Evolutionary conservation across 2,797 vertebrate genomes (phyloP).

Genomic region (Takifugu rubripes): DNA sequence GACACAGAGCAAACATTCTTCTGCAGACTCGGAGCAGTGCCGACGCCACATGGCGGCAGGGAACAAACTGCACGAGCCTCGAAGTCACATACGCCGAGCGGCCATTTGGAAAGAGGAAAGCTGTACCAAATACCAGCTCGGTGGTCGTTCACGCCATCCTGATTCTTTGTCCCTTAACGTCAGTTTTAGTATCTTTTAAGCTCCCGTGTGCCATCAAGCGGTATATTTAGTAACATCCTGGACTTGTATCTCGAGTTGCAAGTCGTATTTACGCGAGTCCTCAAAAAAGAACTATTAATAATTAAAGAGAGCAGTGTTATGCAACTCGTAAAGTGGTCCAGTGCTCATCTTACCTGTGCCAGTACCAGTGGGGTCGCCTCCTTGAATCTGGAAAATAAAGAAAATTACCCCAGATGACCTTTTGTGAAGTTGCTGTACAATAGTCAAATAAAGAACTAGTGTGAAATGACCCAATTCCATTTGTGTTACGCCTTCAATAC

Average conservation of each 20-base stretch:
- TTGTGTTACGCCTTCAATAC: constrained; percentile 3
- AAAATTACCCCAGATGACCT: constrained; percentile 1
- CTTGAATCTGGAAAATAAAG: constrained; percentile 85
- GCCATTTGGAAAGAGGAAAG: constrained; percentile 27
- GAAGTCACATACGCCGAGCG: constrained; percentile 22
- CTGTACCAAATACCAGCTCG: constrained; percentile 12
- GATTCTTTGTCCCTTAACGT: constrained; percentile 8
- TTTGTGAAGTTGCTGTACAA: too few relatives aligned
- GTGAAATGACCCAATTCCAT: not conserved
- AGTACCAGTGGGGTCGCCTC: constrained; percentile 94
- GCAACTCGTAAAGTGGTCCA: constrained; percentile 30
- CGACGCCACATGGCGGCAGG: constrained; percentile 8
- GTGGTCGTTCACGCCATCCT: constrained; percentile 17
- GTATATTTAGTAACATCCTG: constrained; percentile 59
- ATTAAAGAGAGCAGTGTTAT: constrained; percentile 39
- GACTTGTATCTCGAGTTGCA: constrained; percentile 30
- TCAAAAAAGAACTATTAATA: constrained; percentile 49
- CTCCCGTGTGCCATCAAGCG: constrained; percentile 16
- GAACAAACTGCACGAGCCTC: constrained; percentile 21
- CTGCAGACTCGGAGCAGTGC: constrained; percentile 17
- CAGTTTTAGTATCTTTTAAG: constrained; percentile 5
- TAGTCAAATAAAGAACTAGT: too few relatives aligned
- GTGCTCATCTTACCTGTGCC: constrained; percentile 82
- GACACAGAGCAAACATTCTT: constrained; percentile 45
- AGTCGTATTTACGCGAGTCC: constrained; percentile 33